phyloP scores from a whole-genome alignment of 2,888 invertebrate genomes.

The Drosophila melanosoma region DNA sequence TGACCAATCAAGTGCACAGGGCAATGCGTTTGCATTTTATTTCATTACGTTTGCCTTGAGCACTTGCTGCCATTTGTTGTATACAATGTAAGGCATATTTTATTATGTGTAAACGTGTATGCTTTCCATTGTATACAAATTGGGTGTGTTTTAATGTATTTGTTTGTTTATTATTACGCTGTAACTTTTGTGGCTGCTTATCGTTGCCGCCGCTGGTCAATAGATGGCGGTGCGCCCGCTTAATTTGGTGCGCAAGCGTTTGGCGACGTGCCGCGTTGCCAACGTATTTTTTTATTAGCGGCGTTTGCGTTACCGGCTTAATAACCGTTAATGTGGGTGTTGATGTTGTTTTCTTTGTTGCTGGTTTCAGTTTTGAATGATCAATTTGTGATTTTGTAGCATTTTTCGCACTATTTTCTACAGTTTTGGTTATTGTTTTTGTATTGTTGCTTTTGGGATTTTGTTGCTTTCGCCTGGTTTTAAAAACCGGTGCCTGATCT shows the following conservation, averaged over 20 bases:
- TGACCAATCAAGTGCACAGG: slow-evolving; percentile 49
- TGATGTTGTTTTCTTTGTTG: slow-evolving; percentile 34
- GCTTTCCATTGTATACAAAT: slow-evolving; percentile 21
- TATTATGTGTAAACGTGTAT: not conserved
- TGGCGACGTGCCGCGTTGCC: slow-evolving; percentile 77
- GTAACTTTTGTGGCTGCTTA: slow-evolving; percentile 53
- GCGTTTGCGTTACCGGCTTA: slow-evolving; percentile 51
- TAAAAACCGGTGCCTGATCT: slow-evolving; percentile 57
- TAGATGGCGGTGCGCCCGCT: slow-evolving; percentile 84
- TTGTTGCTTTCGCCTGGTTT: slow-evolving; percentile 52
- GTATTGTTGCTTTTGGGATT: slow-evolving; percentile 33
- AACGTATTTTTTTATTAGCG: slow-evolving; percentile 61
- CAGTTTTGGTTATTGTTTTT: slow-evolving; percentile 13
- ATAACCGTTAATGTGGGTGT: slow-evolving; percentile 36
- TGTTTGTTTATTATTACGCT: slow-evolving; percentile 44
- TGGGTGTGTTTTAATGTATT: slow-evolving; percentile 14
- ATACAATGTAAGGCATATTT: slow-evolving; percentile 25
- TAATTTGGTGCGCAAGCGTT: slow-evolving; percentile 80
- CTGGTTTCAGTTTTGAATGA: slow-evolving; percentile 44
- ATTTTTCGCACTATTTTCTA: slow-evolving; percentile 56
- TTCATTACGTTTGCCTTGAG: slow-evolving; percentile 15
- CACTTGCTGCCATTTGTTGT: slow-evolving; percentile 14
- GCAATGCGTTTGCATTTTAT: slow-evolving; percentile 15
- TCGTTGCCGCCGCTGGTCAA: slow-evolving; percentile 83
- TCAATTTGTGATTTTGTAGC: slow-evolving; percentile 37